Base-by-base conservation (phyloP, 2,888 invertebrate species). In the Trichogramma evanescens region DNA sequence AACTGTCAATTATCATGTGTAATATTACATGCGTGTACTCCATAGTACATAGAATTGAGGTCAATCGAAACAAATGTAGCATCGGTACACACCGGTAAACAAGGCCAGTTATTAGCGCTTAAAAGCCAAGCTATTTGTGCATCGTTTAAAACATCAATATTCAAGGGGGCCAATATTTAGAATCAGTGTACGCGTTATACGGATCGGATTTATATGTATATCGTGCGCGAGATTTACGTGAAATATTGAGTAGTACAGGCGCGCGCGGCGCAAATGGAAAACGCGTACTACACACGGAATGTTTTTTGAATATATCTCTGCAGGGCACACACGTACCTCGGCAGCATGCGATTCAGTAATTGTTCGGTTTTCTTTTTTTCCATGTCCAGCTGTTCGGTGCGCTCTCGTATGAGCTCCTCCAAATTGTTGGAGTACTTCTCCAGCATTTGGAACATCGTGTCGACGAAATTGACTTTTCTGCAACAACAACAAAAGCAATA, bases 361-460 rank as follows among this genome's bases (percentile, higher is more conserved):
- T 93, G 94, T 74, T 95, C 95, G 54, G 94, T 95, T 81, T 95
- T 95, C 81, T 92, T 93, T 81, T 95, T 93, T 80, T 96, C 96
- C 82, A 93, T 89, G 72, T 94, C 93, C 67, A 96, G 82, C 75
- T 95, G 94, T 70, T 93, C 93, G 5, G 95, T 96, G 57, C 95
- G 82, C 72, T 95, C 95, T 62, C 91, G 86, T 69, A 97, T 94
- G 58, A 96, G 80, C 72, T 94, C 94, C 77, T 96, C 95, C 72
- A 96, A 80, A 79, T 96, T 95, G 77, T 93, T 94, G 64, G 95
- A 93, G 79, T 96, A 96, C 77, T 95, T 95, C 76, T 96, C 95
- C 73, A 96, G 81, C 89, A 96, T 95, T 80, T 93, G 91, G 75
- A 95, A 94, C 93, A 96, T 95, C 55, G 95, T 95, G 78, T 96